Evolutionary conservation across 2,888 invertebrate species (phyloP).

Genomic region (Apamea crenata): DNA sequence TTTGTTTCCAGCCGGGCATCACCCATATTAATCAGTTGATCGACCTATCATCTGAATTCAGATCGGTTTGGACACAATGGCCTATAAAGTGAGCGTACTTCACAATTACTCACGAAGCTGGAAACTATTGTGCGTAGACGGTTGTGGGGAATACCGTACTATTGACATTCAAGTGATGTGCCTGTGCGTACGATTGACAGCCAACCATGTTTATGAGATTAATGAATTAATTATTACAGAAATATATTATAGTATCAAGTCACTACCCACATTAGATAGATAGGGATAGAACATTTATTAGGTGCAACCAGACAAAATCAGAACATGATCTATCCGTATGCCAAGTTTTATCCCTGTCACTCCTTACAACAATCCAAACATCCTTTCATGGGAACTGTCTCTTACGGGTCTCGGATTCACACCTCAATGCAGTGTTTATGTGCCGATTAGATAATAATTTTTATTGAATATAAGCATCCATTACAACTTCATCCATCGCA

Average conservation of each 20-base stretch:
- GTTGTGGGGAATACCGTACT: slow-evolving; percentile 80
- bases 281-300: neutral
- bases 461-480: neutral
- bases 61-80: slow-evolving; percentile 58
- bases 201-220: slow-evolving; percentile 52
- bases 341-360: neutral
- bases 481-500: neutral
- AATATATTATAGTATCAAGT: slow-evolving; percentile 17
- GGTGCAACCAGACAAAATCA: neutral
- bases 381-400: neutral
- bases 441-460: neutral
- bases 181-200: slow-evolving; percentile 53
- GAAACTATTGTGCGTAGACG: slow-evolving; percentile 62
- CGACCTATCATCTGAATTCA: slow-evolving; percentile 33
- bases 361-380: neutral
- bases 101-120: slow-evolving; percentile 65
- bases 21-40: slow-evolving; percentile 27
- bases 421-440: neutral
- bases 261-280: neutral
- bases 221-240: slow-evolving; percentile 24
- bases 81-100: slow-evolving; percentile 29
- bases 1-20: slow-evolving; percentile 22
- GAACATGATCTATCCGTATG: neutral
- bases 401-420: neutral
- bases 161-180: slow-evolving; percentile 82